Percentiles rank a stretch among this genome's conserved stretches.
Evolutionary conservation across 2,888 invertebrate species (phyloP).

Genomic region (Beris chalybata): DNA sequence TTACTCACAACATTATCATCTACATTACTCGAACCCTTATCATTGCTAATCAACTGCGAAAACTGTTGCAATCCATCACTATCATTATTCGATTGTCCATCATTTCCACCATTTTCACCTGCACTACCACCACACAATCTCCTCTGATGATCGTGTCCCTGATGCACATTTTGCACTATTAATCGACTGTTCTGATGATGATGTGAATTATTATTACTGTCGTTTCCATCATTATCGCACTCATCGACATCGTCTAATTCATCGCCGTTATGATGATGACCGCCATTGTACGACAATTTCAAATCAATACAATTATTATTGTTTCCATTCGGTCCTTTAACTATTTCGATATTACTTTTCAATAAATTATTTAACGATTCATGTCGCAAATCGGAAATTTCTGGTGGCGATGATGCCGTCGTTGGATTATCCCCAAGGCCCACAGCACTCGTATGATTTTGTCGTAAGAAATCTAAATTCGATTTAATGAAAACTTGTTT

Average conservation of each 20-base stretch:
- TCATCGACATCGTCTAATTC: conserved; percentile 36
- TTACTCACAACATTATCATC: conserved; percentile 39
- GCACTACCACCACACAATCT: conserved; percentile 14
- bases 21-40: conserved; percentile 38
- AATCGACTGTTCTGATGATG: background rate
- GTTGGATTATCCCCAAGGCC: background rate
- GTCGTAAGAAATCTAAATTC: conserved; percentile 42
- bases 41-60: conserved; percentile 30
- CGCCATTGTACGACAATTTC: background rate
- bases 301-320: conserved; percentile 1
- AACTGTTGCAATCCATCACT: conserved; percentile 39
- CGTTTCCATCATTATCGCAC: conserved; percentile 37
- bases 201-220: conserved; percentile 39
- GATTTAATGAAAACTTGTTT: conserved; percentile 44
- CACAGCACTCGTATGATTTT: conserved; percentile 21
- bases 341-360: conserved; percentile 42
- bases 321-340: conserved; percentile 35
- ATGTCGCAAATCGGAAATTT: conserved; percentile 25
- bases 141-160: conserved; percentile 4
- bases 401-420: conserved; percentile 26
- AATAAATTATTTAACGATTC: conserved; percentile 41
- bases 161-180: background rate
- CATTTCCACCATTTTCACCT: conserved; percentile 19
- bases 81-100: conserved; percentile 34
- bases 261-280: conserved; percentile 25